Conservation (phyloP, 2,797 vertebrate species). For the Phataginus tricuspis region DNA sequence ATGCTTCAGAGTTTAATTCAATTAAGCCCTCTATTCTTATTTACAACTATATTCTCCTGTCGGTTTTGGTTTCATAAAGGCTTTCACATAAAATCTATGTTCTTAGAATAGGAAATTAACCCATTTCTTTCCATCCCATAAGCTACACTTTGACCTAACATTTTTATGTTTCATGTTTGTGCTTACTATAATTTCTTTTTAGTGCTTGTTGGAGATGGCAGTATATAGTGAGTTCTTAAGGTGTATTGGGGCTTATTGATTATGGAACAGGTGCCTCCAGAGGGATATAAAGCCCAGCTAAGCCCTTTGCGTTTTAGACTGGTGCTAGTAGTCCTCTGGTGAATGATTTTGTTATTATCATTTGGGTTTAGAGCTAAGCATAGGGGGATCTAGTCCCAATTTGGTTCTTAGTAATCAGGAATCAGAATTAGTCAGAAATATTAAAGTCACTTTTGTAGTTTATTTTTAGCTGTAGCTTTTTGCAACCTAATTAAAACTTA, state of each 20-base stretch:
- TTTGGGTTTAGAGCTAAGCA: neutral
- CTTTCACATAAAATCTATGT: neutral
- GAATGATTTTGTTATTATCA: neutral
- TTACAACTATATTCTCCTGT: slow-evolving; percentile 73
- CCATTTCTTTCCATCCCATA: slow-evolving; percentile 81
- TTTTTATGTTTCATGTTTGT: neutral
- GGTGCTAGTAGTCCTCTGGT: neutral
- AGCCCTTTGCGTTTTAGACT: neutral
- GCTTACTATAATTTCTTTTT: slow-evolving; percentile 43
- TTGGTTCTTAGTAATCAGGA: neutral
- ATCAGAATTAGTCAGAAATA: neutral
- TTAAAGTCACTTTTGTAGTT: slow-evolving; percentile 81
- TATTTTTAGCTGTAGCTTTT: slow-evolving; percentile 44
- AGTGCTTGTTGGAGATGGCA: slow-evolving; percentile 80
- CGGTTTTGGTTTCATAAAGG: fast-evolving
- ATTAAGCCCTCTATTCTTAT: neutral
- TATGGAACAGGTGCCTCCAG: neutral
- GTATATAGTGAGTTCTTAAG: slow-evolving; percentile 78
- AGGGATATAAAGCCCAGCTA: neutral
- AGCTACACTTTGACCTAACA: slow-evolving; percentile 87
- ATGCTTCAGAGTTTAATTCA: neutral
- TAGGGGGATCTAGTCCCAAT: neutral
- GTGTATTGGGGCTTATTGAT: neutral
- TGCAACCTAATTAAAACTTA: slow-evolving; percentile 65
- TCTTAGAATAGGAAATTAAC: slow-evolving; percentile 80